Base-by-base conservation (phyloP, 2,113 vertebrate genomes). In the Mohoua ochrocephala region DNA sequence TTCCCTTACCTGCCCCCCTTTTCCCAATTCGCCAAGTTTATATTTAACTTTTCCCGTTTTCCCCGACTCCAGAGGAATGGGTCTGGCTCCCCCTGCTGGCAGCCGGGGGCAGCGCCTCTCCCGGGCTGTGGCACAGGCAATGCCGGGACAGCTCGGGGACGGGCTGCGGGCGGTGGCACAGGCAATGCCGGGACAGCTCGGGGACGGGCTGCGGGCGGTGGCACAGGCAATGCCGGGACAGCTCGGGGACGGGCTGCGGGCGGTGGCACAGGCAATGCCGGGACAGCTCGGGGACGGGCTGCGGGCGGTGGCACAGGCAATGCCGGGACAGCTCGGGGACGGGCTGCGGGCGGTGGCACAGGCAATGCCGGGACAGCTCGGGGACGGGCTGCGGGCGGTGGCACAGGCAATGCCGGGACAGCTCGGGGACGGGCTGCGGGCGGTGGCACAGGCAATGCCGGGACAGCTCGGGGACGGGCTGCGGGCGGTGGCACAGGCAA, bases 1-100 rank as follows among this genome's bases (percentile, higher is more conserved):
- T 83, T 63, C 64, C 87, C 63, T 77, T 78, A 8, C 63, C 83
- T 70, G 61, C 70, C 57, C 76, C 42, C 21, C 1, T 64, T 73
- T 37, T 64, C 65, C 35, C 79, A 59, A 13, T 67, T 76, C 37
- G 31, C 4, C 6, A 64, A 50, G 86, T 67, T 95, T 95, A 97
- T 95, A 93, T 96, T 96, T 93, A 95, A 93, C 82, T 91, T 95
- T 90, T 74, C 70, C 74, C 41, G 7, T 69, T 92, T 89, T 69
- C 9, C 82, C 70, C 35, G 13, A 12, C 27, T 11, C 26, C 78
- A 68, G 39, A n/a, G 7, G 30, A 56, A 86, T 4, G 70, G 6
- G 37, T 45, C 81, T 84, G 86, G 86, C 60, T 84, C 94, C 91
- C 78, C 65, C 94, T 89, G 86, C 88, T 37, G 92, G n/a, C 89